Conservation (phyloP, 2,888 invertebrate genomes). For the Drosophila demipolita region DNA sequence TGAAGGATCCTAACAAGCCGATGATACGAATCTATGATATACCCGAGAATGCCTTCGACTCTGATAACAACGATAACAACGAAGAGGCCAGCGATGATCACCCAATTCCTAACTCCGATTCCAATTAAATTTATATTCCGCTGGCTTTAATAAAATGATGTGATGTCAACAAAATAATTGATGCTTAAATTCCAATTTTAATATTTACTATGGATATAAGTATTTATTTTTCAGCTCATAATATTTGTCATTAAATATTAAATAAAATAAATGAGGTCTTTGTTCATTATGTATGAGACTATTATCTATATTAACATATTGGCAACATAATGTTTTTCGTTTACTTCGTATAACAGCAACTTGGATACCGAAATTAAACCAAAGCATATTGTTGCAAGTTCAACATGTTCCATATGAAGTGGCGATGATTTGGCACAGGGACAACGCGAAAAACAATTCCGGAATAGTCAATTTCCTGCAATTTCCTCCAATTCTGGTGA, state of each 20-base stretch:
- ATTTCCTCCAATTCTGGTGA: not conserved
- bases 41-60: slow-evolving; percentile 99
- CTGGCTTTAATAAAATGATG: not conserved
- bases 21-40: slow-evolving; percentile 98
- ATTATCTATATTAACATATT: not conserved
- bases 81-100: slow-evolving; percentile 70
- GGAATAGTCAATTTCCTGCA: too few species aligned
- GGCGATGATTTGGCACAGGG: not conserved
- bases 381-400: not conserved
- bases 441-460: not conserved
- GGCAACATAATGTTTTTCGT: not conserved
- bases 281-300: not conserved
- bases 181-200: not conserved
- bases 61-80: slow-evolving; percentile 86
- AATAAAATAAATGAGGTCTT: not conserved
- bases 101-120: slow-evolving; percentile 9
- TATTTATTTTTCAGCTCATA: not conserved
- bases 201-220: not conserved
- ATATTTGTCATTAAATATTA: not conserved
- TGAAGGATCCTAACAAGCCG: slow-evolving; percentile 99
- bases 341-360: not conserved
- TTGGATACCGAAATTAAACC: not conserved
- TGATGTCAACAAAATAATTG: not conserved
- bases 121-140: not conserved
- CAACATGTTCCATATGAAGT: not conserved